Conservation (phyloP, 92 coral and sea anemone species). For the Siderastrea radians region DNA sequence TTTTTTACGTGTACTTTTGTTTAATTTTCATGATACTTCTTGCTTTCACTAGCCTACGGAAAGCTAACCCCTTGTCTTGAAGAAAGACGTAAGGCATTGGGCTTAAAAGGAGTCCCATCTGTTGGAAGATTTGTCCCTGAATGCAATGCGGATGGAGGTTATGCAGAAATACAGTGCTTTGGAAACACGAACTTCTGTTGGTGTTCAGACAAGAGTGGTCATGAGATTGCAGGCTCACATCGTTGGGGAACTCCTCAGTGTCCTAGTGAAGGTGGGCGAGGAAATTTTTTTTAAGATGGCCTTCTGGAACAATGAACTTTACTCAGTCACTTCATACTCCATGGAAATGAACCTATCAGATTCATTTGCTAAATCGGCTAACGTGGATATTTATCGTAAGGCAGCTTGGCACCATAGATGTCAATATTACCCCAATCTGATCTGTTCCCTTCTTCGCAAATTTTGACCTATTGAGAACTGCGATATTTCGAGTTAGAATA, state of each 20-base stretch:
- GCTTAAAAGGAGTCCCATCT: slow-evolving; percentile 74
- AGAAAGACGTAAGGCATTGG: slow-evolving; percentile 74
- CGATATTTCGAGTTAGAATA: too few relatives aligned
- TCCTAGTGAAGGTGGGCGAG: slow-evolving; percentile 34
- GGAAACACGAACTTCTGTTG: slow-evolving; percentile 78
- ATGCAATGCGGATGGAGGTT: slow-evolving; percentile 76
- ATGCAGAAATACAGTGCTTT: slow-evolving; percentile 64
- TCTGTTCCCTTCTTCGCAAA: too few relatives aligned
- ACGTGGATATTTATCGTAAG: too few relatives aligned
- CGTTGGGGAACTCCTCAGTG: slow-evolving; percentile 69
- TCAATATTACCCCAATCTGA: too few relatives aligned
- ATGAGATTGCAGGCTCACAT: slow-evolving; percentile 79
- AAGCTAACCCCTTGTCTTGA: slow-evolving; percentile 54
- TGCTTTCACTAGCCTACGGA: slow-evolving; percentile 8
- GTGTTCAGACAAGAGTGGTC: slow-evolving; percentile 83
- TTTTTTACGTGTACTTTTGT: too few relatives aligned
- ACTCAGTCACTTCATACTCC: too few relatives aligned
- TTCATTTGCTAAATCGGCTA: too few relatives aligned
- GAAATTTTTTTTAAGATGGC: too few relatives aligned
- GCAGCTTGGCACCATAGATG: too few relatives aligned
- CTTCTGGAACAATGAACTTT: too few relatives aligned
- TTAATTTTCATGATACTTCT: background rate
- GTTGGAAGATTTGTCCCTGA: slow-evolving; percentile 84
- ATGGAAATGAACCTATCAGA: too few relatives aligned
- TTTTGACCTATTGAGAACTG: too few relatives aligned